These are phyloP conservation scores for Augiades crinisus DNA, from an alignment of 2,888 invertebrate genomes.

Conservation along the genomic window DNA sequence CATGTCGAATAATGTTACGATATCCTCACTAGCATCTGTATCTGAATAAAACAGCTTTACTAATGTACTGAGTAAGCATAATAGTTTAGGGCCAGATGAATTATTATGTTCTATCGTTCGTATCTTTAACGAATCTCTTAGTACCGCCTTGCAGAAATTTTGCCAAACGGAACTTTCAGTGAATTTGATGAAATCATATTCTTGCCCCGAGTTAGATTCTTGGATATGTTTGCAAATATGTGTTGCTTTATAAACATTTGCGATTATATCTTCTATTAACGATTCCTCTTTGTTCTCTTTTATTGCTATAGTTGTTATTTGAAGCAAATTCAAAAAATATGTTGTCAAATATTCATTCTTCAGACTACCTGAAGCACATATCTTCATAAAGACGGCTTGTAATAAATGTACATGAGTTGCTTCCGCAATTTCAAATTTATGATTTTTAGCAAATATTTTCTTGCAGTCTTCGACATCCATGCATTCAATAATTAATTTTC, in stretches of 20 bases:
- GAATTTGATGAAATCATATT: conserved; percentile 60
- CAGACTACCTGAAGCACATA: conserved; percentile 51
- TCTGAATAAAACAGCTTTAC: conserved; percentile 79
- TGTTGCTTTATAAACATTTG: conserved; percentile 53
- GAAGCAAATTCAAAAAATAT: conserved; percentile 78
- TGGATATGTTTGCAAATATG: conserved; percentile 54
- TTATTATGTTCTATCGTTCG: conserved; percentile 54
- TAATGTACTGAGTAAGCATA: conserved; percentile 79
- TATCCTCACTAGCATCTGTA: conserved; percentile 66
- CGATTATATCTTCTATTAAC: conserved; percentile 45
- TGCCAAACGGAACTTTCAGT: conserved; percentile 78
- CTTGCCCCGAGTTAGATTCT: conserved; percentile 41
- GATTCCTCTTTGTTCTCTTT: conserved; percentile 60
- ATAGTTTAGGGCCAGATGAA: conserved; percentile 64
- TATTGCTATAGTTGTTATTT: conserved; percentile 70
- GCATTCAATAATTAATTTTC: conserved; percentile 80
- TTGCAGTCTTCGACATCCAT: conserved; percentile 81
- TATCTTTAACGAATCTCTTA: conserved; percentile 84
- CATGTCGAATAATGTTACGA: conserved; percentile 86
- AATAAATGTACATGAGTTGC: conserved; percentile 80
- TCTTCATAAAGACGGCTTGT: conserved; percentile 77
- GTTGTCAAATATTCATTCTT: conserved; percentile 70
- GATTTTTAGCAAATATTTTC: conserved; percentile 79
- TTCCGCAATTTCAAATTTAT: conserved; percentile 84
- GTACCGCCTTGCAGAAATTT: conserved; percentile 82